Evolutionary conservation across 2,888 invertebrate species (phyloP), one percentile per base, ranked within the genome.

Genomic region (Scaeva pyrastri): DNA sequence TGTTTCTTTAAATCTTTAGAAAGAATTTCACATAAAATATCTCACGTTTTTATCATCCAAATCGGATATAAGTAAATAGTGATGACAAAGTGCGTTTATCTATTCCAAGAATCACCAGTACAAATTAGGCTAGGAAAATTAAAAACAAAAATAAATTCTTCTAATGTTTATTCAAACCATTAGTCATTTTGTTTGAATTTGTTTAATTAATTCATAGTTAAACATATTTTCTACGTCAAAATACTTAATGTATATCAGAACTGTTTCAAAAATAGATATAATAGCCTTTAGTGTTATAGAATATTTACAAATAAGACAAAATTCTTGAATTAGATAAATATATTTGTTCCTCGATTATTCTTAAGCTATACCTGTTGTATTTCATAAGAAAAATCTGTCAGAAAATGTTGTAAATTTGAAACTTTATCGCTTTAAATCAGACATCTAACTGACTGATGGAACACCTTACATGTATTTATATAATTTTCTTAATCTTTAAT

Each of bases 311-410:
- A 75, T 75, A 23, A 74, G 31, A 66, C 55, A 60, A 50, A 58
- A 26, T 31, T 55, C 74, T 64, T 74, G 70, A 74, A 62, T n/a
- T 70, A 71, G 83, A 84, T 84, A 74, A 64, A 71, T 76, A 66
- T 72, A 43, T 82, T 82, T 83, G 31, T 70, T 56, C 6, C 64
- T 71, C 64, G 58, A 66, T 39, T 41, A 31, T 31, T 31, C 31
- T 43, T 84, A 79, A 79, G 79, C 79, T 58, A n/a, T n/a, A 36
- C 75, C 43, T 43, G 48, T 75, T 60, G 75, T 83, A 83, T 83
- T 62, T 83, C 56, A 78, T 55, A 75, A 79, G 79, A 58, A 43
- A 71, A 71, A 71, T 79, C 71, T 79, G 84, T 75, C 84, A 84
- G 71, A 84, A 56, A 19, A 48, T 31, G 79, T 45, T 50, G 60